A percentile compares a stretch with the other conserved stretches of the same genome.
Conservation (phyloP, 2,888 invertebrate species). For the Chrysodeixis includens region DNA sequence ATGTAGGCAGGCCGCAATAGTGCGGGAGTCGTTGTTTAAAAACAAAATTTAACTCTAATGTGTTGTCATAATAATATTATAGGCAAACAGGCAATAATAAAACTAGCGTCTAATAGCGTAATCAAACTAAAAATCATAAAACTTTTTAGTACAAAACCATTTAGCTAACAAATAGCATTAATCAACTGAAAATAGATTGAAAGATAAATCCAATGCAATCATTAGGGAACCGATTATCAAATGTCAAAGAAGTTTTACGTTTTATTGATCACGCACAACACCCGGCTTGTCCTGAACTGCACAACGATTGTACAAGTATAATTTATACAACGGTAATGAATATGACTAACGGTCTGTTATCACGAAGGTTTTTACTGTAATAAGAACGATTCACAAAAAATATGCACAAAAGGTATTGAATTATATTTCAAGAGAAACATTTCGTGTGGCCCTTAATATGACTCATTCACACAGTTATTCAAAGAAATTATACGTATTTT, state of each 20-base stretch:
- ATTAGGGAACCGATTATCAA: conserved; percentile 66
- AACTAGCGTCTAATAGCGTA: conserved; percentile 20
- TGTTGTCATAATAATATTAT: too few relatives aligned
- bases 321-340: conserved; percentile 85
- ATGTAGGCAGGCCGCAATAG: too few relatives aligned
- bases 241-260: conserved; percentile 67
- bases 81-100: too few relatives aligned
- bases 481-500: conserved; percentile 40
- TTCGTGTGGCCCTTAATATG: conserved; percentile 61
- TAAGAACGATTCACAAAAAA: conserved; percentile 75
- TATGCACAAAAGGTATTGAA: conserved; percentile 76
- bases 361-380: conserved; percentile 85
- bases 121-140: conserved; percentile 48
- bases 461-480: conserved; percentile 57
- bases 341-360: conserved; percentile 81
- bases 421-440: conserved; percentile 71
- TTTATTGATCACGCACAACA: conserved; percentile 78
- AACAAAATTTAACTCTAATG: too few relatives aligned
- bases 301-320: conserved; percentile 83
- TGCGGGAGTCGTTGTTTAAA: too few relatives aligned
- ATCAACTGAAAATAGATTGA: conserved; percentile 62
- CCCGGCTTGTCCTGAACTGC: conserved; percentile 67
- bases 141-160: conserved; percentile 55
- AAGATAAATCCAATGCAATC: conserved; percentile 67
- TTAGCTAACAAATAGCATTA: conserved; percentile 50